phyloP scores from a whole-genome alignment of 1,140 invertebrate species.

The Magallana angulata region DNA sequence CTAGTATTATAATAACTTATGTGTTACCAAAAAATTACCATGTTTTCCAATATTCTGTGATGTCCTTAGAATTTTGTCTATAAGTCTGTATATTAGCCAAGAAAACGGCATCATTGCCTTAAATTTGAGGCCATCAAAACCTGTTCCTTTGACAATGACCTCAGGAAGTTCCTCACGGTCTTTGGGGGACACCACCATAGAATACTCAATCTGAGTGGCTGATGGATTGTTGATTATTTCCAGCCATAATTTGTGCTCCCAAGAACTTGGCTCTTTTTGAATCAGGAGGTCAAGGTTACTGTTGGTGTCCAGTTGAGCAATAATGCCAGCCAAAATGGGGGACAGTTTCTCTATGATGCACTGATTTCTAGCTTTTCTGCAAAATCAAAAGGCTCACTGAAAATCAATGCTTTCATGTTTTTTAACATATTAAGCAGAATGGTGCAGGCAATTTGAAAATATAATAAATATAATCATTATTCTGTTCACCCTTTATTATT shows the following conservation, averaged over 20 bases:
- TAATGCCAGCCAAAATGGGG: slow-evolving; percentile 67
- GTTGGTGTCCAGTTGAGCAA: slow-evolving; percentile 71
- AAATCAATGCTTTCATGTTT: no score
- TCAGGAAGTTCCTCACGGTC: slow-evolving; percentile 58
- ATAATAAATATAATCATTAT: no score
- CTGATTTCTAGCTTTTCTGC: slow-evolving; percentile 14
- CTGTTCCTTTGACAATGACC: slow-evolving; percentile 56
- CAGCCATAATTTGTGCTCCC: slow-evolving; percentile 60
- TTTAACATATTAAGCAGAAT: no score
- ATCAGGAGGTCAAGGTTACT: slow-evolving; percentile 66
- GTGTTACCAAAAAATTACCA: background rate
- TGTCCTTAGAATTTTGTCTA: slow-evolving; percentile 56
- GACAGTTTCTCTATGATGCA: slow-evolving; percentile 44
- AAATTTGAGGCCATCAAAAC: slow-evolving; percentile 51
- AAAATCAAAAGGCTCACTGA: background rate
- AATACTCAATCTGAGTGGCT: slow-evolving; percentile 53
- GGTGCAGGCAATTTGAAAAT: no score
- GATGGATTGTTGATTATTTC: slow-evolving; percentile 50
- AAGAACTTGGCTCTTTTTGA: slow-evolving; percentile 34
- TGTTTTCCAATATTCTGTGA: slow-evolving; percentile 14
- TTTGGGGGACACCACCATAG: slow-evolving; percentile 53
- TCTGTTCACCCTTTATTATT: background rate
- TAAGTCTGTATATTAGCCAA: slow-evolving; percentile 65
- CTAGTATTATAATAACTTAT: no score
- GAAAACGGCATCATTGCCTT: slow-evolving; percentile 65